Base-by-base conservation (phyloP, 2,888 invertebrate species). In the Azorinus chamasolen region DNA sequence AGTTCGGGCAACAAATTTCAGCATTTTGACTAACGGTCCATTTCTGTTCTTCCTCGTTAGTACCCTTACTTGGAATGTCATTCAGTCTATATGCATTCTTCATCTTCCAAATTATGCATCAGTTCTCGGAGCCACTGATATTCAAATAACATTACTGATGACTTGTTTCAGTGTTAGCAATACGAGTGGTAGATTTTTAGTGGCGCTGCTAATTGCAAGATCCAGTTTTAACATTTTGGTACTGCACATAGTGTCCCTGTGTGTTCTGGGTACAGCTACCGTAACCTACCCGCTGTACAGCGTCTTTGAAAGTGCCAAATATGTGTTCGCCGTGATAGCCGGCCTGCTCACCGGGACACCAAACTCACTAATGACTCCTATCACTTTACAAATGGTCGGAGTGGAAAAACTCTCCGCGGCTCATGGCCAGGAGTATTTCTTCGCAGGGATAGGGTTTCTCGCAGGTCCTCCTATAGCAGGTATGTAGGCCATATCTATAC, bases 401-500 rank as follows among this genome's bases (percentile, higher is more conserved):
- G 53, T 83, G 1, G 50, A 81, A 16, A 18, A 68, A 14, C 27
- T 83, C 20, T 66, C 81, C 1, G 61, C 68, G 10, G 81, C 83
- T 6, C 79, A 77, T 48, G 83, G 83, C 1, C 43, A 79, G 18
- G 81, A 79, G 37, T 59, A 72, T 45, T 69, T 81, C 61, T 74
- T 77, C 25, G 48, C 59, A 24, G 83, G 83, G 0, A 39, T 83
- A 12, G 83, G 83, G 1, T 65, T 59, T 25, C 39, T 79, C 0
- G 25, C 66, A 8, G 83, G 81, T 12, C 81, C 83, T 46, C 62
- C 73, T 10, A 48, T 79, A 50, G 77, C 79, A 70, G 81, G 83
- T 81, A 72, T 32, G 32, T 32, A 32, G 32, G 4, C 10, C 10
- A 32, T 10, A 32, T 32, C 5, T 32, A n/a, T n/a, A n/a, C n/a